Conservation (phyloP, 2,113 vertebrate genomes). For the Ptilorrhoa leucosticta region DNA sequence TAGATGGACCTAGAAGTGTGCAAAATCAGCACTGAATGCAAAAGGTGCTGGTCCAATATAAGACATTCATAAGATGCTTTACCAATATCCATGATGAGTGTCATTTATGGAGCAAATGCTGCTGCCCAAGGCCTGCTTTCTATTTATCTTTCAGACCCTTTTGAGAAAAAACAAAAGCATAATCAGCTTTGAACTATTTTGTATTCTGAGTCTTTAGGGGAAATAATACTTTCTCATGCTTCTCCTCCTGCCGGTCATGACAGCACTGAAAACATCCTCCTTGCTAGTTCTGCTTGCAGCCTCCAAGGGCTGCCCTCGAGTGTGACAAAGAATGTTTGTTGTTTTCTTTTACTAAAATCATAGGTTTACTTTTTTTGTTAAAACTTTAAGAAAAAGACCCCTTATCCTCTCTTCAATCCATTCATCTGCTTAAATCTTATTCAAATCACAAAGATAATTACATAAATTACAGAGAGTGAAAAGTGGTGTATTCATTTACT, state of each 20-base stretch:
- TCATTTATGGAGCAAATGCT: background rate
- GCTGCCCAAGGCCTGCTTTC: background rate
- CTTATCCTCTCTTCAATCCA: background rate
- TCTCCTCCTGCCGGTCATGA: background rate
- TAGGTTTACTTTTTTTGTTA: background rate
- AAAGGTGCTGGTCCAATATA: background rate
- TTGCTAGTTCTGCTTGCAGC: background rate
- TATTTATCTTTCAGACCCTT: background rate
- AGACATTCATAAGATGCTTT: background rate
- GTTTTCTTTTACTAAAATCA: background rate
- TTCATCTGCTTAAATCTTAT: background rate
- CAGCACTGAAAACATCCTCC: background rate
- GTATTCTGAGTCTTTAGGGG: background rate
- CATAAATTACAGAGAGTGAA: background rate
- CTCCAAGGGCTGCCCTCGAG: background rate
- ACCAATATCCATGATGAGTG: background rate
- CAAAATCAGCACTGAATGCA: background rate
- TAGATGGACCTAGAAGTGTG: background rate
- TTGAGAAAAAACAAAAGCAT: background rate
- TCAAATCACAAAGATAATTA: slow-evolving; percentile 28
- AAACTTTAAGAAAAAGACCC: background rate
- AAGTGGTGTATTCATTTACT: background rate
- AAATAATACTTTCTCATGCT: background rate
- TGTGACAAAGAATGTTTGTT: background rate
- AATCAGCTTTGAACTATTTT: background rate